Evolutionary conservation across 2,888 invertebrate genomes (phyloP).

Genomic region (Tribolium freemani): DNA sequence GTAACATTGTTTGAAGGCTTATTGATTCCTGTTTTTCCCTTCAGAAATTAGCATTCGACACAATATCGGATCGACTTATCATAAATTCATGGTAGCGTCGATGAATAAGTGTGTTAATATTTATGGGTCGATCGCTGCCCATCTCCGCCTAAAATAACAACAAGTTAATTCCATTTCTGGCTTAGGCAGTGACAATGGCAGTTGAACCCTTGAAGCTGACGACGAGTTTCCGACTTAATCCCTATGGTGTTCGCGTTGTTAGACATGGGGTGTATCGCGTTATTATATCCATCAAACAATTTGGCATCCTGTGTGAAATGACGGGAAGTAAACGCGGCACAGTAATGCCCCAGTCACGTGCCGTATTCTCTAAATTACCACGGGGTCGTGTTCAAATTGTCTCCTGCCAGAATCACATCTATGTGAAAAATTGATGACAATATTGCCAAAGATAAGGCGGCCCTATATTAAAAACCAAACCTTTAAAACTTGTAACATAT

Average conservation of each 20-base stretch:
- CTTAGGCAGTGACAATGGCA: conserved; percentile 13
- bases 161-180: conserved; percentile 35
- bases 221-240: conserved; percentile 29
- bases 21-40: conserved; percentile 22
- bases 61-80: conserved; percentile 23
- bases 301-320: conserved; percentile 63
- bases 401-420: conserved; percentile 64
- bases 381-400: conserved; percentile 61
- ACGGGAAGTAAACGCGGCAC: conserved; percentile 58
- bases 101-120: conserved; percentile 30
- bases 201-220: conserved; percentile 10
- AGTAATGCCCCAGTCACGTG: conserved; percentile 62
- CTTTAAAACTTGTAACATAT: no score
- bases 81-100: conserved; percentile 26
- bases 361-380: conserved; percentile 63
- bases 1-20: conserved; percentile 18
- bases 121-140: conserved; percentile 15
- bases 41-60: conserved; percentile 35
- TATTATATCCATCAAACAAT: conserved; percentile 63
- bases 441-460: background rate
- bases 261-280: conserved; percentile 46
- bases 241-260: conserved; percentile 39
- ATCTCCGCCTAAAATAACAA: conserved; percentile 35
- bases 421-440: conserved; percentile 59
- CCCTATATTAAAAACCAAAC: background rate